phyloP scores from a whole-genome alignment of 2,113 vertebrate species.

The Phylloscopus trochilus region DNA sequence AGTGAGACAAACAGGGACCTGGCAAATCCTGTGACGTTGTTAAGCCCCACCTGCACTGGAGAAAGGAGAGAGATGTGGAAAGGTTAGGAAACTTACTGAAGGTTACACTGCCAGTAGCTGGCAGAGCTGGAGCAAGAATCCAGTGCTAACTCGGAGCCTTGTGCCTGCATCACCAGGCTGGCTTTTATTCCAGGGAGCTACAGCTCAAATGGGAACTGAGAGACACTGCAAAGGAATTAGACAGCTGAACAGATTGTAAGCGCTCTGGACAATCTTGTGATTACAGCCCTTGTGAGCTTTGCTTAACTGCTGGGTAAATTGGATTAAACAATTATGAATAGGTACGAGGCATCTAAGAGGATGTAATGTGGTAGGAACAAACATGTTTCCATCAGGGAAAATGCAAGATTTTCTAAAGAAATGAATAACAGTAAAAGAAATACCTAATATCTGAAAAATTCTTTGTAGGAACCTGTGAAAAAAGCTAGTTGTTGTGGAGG shows the following conservation, averaged over 20 bases:
- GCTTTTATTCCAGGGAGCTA: not conserved
- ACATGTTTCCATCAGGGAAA: not conserved
- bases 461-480: not conserved
- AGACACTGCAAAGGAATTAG: not conserved
- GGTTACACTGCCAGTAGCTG: not conserved
- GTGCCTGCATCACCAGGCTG: not conserved
- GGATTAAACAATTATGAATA: conserved; percentile 37
- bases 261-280: conserved; percentile 26
- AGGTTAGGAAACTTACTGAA: not conserved
- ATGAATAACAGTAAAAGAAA: not conserved
- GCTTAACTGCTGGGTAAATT: conserved; percentile 4
- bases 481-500: not conserved
- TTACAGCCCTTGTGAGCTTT: conserved; percentile 46
- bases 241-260: conserved; percentile 44
- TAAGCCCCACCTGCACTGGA: not conserved
- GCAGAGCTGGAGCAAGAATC: not conserved
- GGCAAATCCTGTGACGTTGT: not conserved
- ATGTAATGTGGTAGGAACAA: not conserved
- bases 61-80: not conserved
- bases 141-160: not conserved
- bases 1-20: not conserved
- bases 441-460: not conserved
- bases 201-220: not conserved
- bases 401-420: not conserved
- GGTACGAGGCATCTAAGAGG: not conserved